Base-by-base conservation (phyloP, 2,113 vertebrate species). In the Merops nubicus region DNA sequence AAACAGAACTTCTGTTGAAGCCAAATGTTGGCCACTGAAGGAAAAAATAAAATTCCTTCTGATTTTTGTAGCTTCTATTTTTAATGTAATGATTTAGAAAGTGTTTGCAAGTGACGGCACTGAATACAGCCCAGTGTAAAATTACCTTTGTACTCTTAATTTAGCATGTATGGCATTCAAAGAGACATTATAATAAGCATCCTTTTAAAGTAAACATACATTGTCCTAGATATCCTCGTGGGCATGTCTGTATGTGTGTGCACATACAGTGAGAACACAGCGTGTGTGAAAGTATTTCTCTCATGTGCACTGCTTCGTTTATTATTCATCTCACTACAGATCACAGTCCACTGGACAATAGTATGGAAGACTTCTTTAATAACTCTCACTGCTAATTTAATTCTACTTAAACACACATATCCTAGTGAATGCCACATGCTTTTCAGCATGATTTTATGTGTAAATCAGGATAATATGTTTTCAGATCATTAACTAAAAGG, bases 401-500 rank as follows among this genome's bases (percentile, higher is more conserved):
- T 97, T 98, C 98, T 98, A 98, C 98, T 98, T 98, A 98, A 98
- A 98, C 98, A 98, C 97, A 98, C 98, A 98, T 98, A 98, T 98
- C 97, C 96, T 96, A 92, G 95, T 96, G 97, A 97, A 98, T 98
- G 98, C 97, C 97, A 98, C 98, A 98, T 98, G 98, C 98, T 98
- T 98, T 98, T 98, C 97, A 96, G 98, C 98, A 98, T 98, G 98
- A 98, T 98, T 98, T 98, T 98, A 98, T 98, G 98, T 98, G 98
- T 99, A 99, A 99, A 99, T 99, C 98, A 98, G 97, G 97, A 98
- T 98, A 99, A 98, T 99, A 98, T 98, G 98, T 98, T 98, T 98
- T 98, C 98, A 99, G 98, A 97, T 98, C 98, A 98, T 99, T 99
- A 99, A 98, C 96, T 98, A 98, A 98, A 98, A 98, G 98, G 98